Evolutionary conservation across 2,888 invertebrate species (phyloP), one percentile per base, ranked within the genome.

Genomic region (Drosophila siamana): DNA sequence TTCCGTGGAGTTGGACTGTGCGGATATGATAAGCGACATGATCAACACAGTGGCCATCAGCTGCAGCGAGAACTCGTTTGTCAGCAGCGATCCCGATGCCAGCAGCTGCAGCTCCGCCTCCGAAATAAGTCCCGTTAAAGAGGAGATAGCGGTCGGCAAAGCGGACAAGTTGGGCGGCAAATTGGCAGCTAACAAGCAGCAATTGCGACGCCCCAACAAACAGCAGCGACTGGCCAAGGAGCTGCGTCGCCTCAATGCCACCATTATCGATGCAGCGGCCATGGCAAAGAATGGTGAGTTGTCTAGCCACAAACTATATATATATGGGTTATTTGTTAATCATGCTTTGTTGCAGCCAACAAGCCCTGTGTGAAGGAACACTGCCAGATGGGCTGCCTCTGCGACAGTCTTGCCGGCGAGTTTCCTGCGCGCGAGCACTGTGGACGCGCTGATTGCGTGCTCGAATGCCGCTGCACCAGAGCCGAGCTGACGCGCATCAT

Each of bases 321-420:
- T 24, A 24, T 24, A 24, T 5, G 24, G 5, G 4, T 24, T n/a
- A n/a, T n/a, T n/a, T n/a, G n/a, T n/a, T n/a, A n/a, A n/a, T n/a
- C n/a, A 26, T 26, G 1, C 1, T 13, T 2, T 11, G 4, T 65
- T 75, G 1, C 56, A 91, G 91, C 80, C 4, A 71, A 76, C 2
- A 84, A 86, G 26, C 88, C 84, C 2, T 96, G 96, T 84, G 72
- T 68, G 0, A 94, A 95, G 77, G 91, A 92, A 5, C 93, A 90
- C 89, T 96, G 96, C 84, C 90, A 90, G 63, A 90, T 95, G 57
- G 96, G 96, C 4, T 96, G 96, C 87, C 88, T 96, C 38, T 96
- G 96, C 85, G 92, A 93, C 51, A 95, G 95, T 77, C 87, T 95
- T 30, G 87, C 91, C 30, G 92, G 93, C 65, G 90, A 91, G 13